Base-by-base conservation (phyloP, 35 echinoderm and acorn worm genomes). In the Apostichopus californicus region DNA sequence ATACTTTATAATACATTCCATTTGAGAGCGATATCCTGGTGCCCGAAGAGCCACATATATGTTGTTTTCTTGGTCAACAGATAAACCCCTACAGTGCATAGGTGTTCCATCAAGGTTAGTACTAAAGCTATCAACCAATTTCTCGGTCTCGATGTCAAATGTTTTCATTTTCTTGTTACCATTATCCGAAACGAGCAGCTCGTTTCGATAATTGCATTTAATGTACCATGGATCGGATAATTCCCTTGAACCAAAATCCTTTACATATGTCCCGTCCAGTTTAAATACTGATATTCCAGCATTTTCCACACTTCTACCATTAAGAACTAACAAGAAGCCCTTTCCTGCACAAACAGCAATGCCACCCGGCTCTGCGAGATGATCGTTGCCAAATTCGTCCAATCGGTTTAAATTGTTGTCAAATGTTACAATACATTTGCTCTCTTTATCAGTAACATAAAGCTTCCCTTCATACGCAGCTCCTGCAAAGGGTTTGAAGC, bases 1-100 rank as follows among this genome's bases (percentile, higher is more conserved):
- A 82, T 82, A 82, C 28, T 82, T 82, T 10, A n/a, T 24, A 46
- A 82, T 82, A 46, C 80, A 82, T 82, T 82, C 80, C 80, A 82
- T 82, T 46, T 82, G 80, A 57, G 80, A 82, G 15, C 80, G 80
- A 12, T 14, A 82, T 82, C 80, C 80, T 82, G 25, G 25, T 13
- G 80, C 80, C 8, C 80, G 13, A 5, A 82, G 22, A n/a, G 80
- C 15, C 21, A 82, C 28, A 46, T 82, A 82, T 9, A 82, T 82
- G n/a, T 82, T 82, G 28, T 82, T 52, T 10, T 46, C 28, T 14
- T 82, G 13, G 23, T 82, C 80, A 53, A 82, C 14, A 18, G 80
- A 4, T 26, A 82, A 7, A 82, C 80, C 80, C 12, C 55, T 53
- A 26, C 80, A 34, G 25, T 54, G 28, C 80, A 82, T 82, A 6